Base-by-base conservation (phyloP, 2,888 invertebrate genomes). In the Xestia sexstrigata region DNA sequence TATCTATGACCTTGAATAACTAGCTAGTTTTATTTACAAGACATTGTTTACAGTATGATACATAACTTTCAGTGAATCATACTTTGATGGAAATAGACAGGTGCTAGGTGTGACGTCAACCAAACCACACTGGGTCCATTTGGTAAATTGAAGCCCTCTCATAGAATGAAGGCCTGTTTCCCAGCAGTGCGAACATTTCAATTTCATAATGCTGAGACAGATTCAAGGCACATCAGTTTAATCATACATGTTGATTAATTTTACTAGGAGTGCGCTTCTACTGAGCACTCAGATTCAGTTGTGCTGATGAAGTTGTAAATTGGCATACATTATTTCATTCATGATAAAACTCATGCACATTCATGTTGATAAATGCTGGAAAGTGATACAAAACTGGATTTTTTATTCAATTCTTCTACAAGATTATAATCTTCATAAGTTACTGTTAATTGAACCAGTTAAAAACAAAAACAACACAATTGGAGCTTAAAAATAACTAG, bases 271-370 rank as follows among this genome's bases (percentile, higher is more conserved):
- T 55, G 8, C 42, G 2, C 47, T 58, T 60, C 62, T 55, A 52
- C 47, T 15, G 7, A 45, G 30, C 42, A 52, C 60, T 60, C 7
- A 45, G 17, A 76, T 67, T 76, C 58, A 55, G 42, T 35, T 68
- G 47, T 23, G 15, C 15, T 60, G 49, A 39, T 78, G 42, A 73
- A 58, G 42, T 49, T 82, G 42, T 78, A 70, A 78, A 82, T 70
- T 67, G 58, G 62, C 23, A 42, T 66, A 66, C 63, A 67, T 78
- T 74, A 42, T 35, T 7, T 70, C 26, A 72, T 60, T 74, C 15
- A 47, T 67, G 49, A 62, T 39, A 39, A 7, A 68, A 78, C 4
- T 39, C 23, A 78, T 83, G 11, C 58, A 74, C 70, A 79, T 79
- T 70, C 15, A 74, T 83, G 17, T 42, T 30, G 42, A 62, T 74